phyloP scores from a whole-genome alignment of 2,797 vertebrate genomes.

The Cyclura pinguis region DNA sequence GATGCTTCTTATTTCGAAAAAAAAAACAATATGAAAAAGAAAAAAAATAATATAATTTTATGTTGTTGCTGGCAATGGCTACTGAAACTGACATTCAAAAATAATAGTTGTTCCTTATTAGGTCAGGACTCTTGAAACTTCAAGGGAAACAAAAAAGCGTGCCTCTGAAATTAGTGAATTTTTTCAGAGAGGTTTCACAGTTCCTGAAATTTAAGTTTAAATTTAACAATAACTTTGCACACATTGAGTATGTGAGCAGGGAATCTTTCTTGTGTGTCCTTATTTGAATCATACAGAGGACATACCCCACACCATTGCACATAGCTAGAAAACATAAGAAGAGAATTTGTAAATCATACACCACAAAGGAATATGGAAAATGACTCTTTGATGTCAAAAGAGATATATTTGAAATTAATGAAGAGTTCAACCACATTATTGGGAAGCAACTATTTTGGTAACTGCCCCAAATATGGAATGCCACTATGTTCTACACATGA shows the following conservation, averaged over 20 bases:
- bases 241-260: background rate
- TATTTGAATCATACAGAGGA: background rate
- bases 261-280: background rate
- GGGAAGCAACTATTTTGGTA: background rate
- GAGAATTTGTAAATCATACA: background rate
- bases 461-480: background rate
- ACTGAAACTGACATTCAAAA: no score
- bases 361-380: background rate
- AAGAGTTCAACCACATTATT: background rate
- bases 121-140: background rate
- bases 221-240: background rate
- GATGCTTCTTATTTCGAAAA: background rate
- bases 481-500: background rate
- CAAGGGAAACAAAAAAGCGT: background rate
- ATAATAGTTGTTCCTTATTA: no score
- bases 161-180: background rate
- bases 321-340: background rate
- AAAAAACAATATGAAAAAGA: background rate
- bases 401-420: background rate
- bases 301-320: background rate
- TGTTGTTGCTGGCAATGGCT: background rate
- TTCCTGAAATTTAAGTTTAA: background rate
- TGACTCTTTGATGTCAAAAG: background rate
- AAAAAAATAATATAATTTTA: background rate
- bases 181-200: background rate